These are phyloP conservation scores for Columba livia DNA, from an alignment of 2,113 vertebrate species.

Conservation along the genomic window DNA sequence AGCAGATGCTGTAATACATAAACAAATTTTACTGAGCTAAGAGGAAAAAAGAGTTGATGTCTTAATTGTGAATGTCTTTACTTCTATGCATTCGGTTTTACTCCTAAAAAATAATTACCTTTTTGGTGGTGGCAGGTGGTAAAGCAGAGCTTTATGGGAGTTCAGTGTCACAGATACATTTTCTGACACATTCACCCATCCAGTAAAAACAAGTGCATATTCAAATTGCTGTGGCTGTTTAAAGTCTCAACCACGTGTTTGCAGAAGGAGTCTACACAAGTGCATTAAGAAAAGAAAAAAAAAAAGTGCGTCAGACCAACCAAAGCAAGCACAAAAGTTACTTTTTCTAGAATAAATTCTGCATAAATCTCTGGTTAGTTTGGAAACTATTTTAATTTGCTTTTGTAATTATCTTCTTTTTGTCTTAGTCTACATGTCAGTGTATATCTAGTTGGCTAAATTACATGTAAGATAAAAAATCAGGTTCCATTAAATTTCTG, in stretches of 20 bases:
- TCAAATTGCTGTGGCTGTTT: not conserved
- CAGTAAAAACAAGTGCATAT: not conserved
- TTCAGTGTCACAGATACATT: not conserved
- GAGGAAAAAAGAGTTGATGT: not conserved
- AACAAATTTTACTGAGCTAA: slow-evolving; percentile 34
- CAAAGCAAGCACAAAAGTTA: not conserved
- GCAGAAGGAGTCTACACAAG: not conserved
- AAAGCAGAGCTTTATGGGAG: not conserved
- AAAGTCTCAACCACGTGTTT: not conserved
- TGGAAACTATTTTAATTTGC: not conserved
- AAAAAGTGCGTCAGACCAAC: not conserved
- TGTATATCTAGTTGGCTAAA: not conserved
- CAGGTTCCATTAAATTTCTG: not conserved
- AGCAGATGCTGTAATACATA: slow-evolving; percentile 55
- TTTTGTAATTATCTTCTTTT: not conserved
- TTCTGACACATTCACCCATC: not conserved
- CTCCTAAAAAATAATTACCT: not conserved
- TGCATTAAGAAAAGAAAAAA: not conserved
- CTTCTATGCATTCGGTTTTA: not conserved
- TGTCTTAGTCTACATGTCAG: not conserved
- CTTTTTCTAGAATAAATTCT: not conserved
- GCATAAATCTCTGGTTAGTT: not conserved
- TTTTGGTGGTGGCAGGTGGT: not conserved
- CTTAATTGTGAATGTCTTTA: not conserved
- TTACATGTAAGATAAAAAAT: not conserved